phyloP scores from a whole-genome alignment of 2,797 vertebrate genomes.

The Halcyon chelicuti region DNA sequence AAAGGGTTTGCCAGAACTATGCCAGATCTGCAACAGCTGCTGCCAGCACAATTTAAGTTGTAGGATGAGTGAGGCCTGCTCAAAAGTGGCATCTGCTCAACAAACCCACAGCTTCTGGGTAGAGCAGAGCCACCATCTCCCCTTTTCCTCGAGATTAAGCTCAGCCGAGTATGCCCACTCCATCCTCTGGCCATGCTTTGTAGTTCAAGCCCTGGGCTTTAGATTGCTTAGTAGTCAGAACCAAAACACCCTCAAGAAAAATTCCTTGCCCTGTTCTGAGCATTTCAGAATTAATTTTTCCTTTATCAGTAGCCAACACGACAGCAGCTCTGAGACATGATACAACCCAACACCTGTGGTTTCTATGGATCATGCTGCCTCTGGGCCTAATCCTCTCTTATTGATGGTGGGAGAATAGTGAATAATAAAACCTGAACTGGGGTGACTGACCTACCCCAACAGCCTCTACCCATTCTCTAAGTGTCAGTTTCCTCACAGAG shows the following conservation, averaged over 20 bases:
- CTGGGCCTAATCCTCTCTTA: background rate
- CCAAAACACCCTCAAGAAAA: background rate
- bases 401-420: background rate
- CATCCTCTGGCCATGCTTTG: background rate
- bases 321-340: background rate
- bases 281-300: background rate
- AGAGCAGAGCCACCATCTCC: background rate
- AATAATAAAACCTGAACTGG: background rate
- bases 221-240: background rate
- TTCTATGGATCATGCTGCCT: background rate
- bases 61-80: background rate
- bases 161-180: background rate
- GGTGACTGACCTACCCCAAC: background rate
- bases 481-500: background rate
- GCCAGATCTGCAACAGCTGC: background rate
- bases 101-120: background rate
- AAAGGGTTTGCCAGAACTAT: background rate
- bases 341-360: background rate
- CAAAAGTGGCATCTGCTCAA: background rate
- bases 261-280: background rate
- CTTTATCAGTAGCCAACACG: background rate
- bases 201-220: background rate
- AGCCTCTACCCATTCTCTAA: background rate
- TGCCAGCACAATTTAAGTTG: fast-evolving
- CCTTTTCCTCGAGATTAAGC: background rate